Base-by-base conservation (phyloP, 2,113 vertebrate species). In the Epinephelus lanceolatus region DNA sequence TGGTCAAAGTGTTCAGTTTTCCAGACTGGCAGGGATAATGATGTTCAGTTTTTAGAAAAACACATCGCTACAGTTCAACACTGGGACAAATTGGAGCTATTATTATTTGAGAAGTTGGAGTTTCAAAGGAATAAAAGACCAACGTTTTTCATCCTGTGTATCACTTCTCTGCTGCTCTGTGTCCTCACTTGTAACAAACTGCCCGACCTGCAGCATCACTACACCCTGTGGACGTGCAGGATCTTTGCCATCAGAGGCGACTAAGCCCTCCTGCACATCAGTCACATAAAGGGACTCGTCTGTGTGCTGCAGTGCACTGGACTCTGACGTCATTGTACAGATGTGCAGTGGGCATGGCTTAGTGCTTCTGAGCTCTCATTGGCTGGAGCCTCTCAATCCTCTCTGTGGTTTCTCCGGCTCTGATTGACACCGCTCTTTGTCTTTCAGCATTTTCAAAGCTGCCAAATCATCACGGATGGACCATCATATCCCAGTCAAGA, bases 291-390 rank as follows among this genome's bases (percentile, higher is more conserved):
- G 66, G 53, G 68, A 71, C 67, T 30, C 1, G 75, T 59, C 71
- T 56, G 30, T 61, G 78, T 45, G 83, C 81, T 76, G 78, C 84
- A 76, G 72, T 70, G 71, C 76, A 73, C 81, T 63, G 78, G 59
- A 62, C 80, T 62, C 71, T 89, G 89, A 91, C 71, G 76, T 91
- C 87, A 89, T 3, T 4, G 66, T 87, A 82, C 88, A 93, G 85
- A 91, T 92, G 92, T 94, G 83, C 85, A 74, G 84, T 72, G 89
- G 92, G 88, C 85, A 30, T 78, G 90, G 90, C 87, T 76, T 67
- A 79, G 59, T 11, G 51, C 49, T 55, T 21, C 85, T 53, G 12
- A 23, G 7, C n/a, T 61, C 88, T 89, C n/a, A 93, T 88, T 93
- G 91, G 91, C 72, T 51, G 55, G 4, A 75, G 63, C 69, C 45